Evolutionary conservation across 2,797 vertebrate genomes (phyloP).

Genomic region (Hydrolagus colliei): DNA sequence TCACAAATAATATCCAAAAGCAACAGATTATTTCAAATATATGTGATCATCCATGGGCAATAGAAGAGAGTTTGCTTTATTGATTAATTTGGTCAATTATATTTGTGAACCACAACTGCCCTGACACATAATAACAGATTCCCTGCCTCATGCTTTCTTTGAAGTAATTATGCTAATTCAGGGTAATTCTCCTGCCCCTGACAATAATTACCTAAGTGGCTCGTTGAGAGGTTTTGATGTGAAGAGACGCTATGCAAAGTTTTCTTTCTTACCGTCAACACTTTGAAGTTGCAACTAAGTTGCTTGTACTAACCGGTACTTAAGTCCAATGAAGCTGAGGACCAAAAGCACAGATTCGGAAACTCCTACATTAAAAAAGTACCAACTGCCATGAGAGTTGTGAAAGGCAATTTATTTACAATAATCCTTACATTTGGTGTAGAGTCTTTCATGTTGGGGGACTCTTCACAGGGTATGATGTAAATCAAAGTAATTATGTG

Average conservation of each 20-base stretch:
- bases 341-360: too few species aligned
- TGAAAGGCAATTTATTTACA: not conserved
- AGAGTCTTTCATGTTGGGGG: too few species aligned
- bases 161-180: not conserved
- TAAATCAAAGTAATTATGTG: too few species aligned
- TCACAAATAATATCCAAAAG: constrained; percentile 4
- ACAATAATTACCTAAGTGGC: too few species aligned
- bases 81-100: constrained; percentile 15
- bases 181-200: not conserved
- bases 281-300: not conserved
- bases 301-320: not conserved
- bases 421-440: too few species aligned
- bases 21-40: constrained; percentile 7
- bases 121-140: not conserved
- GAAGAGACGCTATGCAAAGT: too few species aligned
- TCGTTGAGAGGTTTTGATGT: too few species aligned
- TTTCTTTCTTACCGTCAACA: not conserved
- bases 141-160: not conserved
- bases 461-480: too few species aligned
- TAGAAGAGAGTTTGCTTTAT: constrained; percentile 6
- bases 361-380: not conserved
- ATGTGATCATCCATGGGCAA: not conserved
- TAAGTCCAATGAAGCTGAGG: too few species aligned
- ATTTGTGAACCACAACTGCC: constrained; percentile 6
- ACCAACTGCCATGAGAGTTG: not conserved